Evolutionary conservation across 2,797 vertebrate genomes (phyloP).

Genomic region (Gobio occitaniae): DNA sequence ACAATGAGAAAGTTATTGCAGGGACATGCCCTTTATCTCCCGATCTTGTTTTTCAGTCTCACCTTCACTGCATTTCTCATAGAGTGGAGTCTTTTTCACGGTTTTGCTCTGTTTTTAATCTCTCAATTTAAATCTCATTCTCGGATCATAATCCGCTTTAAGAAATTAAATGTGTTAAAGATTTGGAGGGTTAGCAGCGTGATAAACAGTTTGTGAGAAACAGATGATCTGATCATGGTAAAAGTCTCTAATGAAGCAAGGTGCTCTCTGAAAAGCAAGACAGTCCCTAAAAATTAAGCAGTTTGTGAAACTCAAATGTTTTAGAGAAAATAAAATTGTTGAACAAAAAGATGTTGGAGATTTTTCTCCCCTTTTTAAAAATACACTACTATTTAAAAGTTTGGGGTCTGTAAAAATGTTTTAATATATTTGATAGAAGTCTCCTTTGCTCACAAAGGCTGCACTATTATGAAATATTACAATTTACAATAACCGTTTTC

Average conservation of each 20-base stretch:
- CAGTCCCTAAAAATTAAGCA: background rate
- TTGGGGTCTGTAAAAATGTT: background rate
- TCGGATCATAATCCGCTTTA: slow-evolving; percentile 52
- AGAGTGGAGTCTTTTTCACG: background rate
- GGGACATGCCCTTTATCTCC: slow-evolving; percentile 52
- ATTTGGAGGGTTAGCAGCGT: slow-evolving; percentile 48
- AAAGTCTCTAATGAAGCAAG: background rate
- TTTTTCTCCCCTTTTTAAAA: background rate
- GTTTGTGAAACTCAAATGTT: slow-evolving; percentile 1
- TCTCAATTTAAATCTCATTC: slow-evolving; percentile 34
- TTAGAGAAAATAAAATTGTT: too few species aligned
- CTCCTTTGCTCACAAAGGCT: background rate
- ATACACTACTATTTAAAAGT: background rate
- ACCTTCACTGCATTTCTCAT: background rate
- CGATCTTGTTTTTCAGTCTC: slow-evolving; percentile 54
- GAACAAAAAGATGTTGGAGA: background rate
- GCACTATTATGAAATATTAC: background rate
- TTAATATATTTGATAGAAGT: background rate
- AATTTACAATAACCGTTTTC: background rate
- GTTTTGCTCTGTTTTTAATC: slow-evolving; percentile 33
- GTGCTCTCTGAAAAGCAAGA: slow-evolving; percentile 17
- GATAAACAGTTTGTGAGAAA: slow-evolving; percentile 57
- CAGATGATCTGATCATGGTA: slow-evolving; percentile 55
- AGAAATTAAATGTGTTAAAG: slow-evolving; percentile 60
- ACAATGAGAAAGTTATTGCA: slow-evolving; percentile 45